Base-by-base conservation (phyloP, 2,797 vertebrate genomes). In the Perodicticus potto region DNA sequence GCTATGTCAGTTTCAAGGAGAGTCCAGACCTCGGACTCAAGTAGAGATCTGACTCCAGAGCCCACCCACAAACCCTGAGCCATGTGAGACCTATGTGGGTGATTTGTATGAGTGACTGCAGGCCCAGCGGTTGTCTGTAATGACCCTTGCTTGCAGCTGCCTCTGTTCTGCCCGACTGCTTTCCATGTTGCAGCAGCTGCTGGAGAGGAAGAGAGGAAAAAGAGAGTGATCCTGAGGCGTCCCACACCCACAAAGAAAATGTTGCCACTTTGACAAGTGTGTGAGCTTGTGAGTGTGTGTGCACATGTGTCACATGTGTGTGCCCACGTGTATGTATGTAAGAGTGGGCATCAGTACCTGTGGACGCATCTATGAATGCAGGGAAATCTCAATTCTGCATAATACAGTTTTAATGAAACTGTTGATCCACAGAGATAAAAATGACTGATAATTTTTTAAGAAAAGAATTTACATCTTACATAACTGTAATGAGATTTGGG, bases 391-490 rank as follows among this genome's bases (percentile, higher is more conserved):
- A 80, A 37, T 59, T 93, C 69, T 59, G 29, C 29, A 5, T 84
- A 80, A 74, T 53, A 32, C 5, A 91, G 20, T 84, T 82, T 87
- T 92, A 89, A 65, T 85, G 83, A 73, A 93, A 93, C 82, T 84
- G 37, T 40, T 90, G 77, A 76, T 37, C 43, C 40, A 49, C 45
- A 61, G 23, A 96, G 91, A 81, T 96, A 67, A 96, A 94, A 96
- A 92, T 94, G 91, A 86, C 77, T 80, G 80, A 86, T 63, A 87
- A 72, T 61, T 81, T 57, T 80, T 76, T 67, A 40, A 85, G 49
- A 86, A 25, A 10, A 3, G 40, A 86, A 81, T 87, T 23, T 67
- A n/a, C 1, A 45, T 78, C 53, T 93, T 83, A 67, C 65, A 29
- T 77, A 29, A 49, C 85, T 87, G 17, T 63, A 93, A 78, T 93